Evolutionary conservation across 2,113 vertebrate genomes (phyloP).

Genomic region (Megalops atlanticus): DNA sequence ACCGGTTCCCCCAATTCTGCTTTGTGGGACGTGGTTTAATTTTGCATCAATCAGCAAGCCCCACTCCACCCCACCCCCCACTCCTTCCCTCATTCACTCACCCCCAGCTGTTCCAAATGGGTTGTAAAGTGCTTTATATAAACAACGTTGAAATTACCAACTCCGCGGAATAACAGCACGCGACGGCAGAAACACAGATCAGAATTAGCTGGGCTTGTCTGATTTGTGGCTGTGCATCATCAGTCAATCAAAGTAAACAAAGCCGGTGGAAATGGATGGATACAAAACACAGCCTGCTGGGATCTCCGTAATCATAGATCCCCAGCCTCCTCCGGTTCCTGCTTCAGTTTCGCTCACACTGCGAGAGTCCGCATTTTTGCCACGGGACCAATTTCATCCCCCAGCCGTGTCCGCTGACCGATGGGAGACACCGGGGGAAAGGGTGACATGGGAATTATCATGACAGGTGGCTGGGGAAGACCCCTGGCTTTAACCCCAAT

Average conservation of each 20-base stretch:
- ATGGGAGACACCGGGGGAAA: too few species aligned
- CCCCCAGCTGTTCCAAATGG: slow-evolving; percentile 2
- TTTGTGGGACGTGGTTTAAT: neutral
- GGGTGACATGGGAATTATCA: too few species aligned
- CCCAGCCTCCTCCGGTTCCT: neutral
- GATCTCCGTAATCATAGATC: neutral
- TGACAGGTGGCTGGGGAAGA: too few species aligned
- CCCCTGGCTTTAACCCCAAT: too few species aligned
- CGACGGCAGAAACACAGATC: neutral
- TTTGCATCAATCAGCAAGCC: neutral
- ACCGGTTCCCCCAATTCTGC: neutral
- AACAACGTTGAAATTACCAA: neutral
- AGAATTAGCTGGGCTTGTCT: neutral
- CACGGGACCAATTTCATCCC: too few species aligned
- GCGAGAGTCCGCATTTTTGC: neutral
- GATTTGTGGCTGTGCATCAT: neutral
- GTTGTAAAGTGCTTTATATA: neutral
- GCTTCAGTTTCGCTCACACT: neutral
- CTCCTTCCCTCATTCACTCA: neutral
- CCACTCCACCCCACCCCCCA: neutral
- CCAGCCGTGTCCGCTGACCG: too few species aligned
- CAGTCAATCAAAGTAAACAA: neutral
- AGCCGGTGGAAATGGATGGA: neutral
- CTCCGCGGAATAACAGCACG: neutral
- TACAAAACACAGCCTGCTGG: neutral